Evolutionary conservation across 1,140 invertebrate species (phyloP).

Genomic region (Dreissena polymorpha): DNA sequence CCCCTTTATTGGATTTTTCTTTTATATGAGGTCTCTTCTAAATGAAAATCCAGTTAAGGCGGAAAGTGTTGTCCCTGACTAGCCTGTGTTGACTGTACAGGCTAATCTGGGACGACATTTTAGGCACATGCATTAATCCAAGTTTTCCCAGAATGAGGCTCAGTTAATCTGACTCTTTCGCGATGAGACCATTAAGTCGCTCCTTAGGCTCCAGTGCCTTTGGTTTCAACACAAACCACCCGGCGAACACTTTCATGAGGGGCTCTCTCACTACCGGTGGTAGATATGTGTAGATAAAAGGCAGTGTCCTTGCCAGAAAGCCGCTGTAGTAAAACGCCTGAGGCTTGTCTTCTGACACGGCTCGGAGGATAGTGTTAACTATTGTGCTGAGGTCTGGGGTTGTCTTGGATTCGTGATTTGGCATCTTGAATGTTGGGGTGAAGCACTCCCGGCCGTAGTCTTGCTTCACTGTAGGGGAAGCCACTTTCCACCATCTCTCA

Average conservation of each 20-base stretch:
- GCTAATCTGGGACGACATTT: no score
- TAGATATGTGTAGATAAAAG: conserved; percentile 71
- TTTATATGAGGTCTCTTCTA: no score
- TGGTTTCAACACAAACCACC: conserved; percentile 71
- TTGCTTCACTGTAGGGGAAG: conserved; percentile 64
- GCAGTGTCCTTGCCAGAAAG: conserved; percentile 67
- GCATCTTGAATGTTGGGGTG: conserved; percentile 62
- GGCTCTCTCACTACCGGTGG: conserved; percentile 61
- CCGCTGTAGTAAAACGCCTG: conserved; percentile 72
- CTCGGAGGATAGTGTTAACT: conserved; percentile 64
- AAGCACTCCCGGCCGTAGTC: conserved; percentile 72
- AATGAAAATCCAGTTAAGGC: no score
- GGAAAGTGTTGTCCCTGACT: no score
- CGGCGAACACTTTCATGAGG: conserved; percentile 60
- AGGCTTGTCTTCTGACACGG: conserved; percentile 63
- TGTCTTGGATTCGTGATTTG: conserved; percentile 63
- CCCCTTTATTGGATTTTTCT: no score
- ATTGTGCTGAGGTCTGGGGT: conserved; percentile 68
- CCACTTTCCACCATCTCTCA: conserved; percentile 71
- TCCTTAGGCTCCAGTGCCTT: conserved; percentile 11
- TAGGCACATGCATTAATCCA: no score
- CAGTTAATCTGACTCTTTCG: no score
- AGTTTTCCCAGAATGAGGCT: no score
- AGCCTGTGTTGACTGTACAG: no score
- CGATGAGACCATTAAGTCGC: background rate